A percentile compares a stretch with the other conserved stretches of the same genome.
phyloP scores from a whole-genome alignment of 2,888 invertebrate species.

The Pollenia amentaria region DNA sequence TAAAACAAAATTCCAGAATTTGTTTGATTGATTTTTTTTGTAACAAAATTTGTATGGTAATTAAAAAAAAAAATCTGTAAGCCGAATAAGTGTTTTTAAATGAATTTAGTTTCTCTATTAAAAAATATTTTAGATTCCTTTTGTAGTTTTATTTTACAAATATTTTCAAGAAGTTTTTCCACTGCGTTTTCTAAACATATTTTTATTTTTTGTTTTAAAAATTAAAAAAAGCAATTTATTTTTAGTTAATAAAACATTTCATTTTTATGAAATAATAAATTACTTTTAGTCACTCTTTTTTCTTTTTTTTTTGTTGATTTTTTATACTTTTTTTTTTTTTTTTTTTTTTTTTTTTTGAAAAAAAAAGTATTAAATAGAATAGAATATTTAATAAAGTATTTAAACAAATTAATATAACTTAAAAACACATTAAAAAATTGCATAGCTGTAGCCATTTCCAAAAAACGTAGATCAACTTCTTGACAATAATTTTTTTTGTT shows the following conservation, averaged over 20 bases:
- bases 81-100: constrained; percentile 61
- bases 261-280: constrained; percentile 62
- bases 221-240: constrained; percentile 67
- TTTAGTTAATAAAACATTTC: constrained; percentile 45
- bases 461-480: constrained; percentile 98
- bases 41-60: constrained; percentile 34
- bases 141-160: constrained; percentile 71
- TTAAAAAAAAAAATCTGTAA: constrained; percentile 36
- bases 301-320: constrained; percentile 67
- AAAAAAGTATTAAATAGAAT: constrained; percentile 26
- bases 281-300: constrained; percentile 71
- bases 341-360: constrained; percentile 46
- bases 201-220: constrained; percentile 67
- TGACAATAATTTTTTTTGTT: constrained; percentile 85
- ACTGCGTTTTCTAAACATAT: constrained; percentile 74
- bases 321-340: constrained; percentile 53
- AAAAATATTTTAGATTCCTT: constrained; percentile 36
- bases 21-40: constrained; percentile 13
- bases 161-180: constrained; percentile 85
- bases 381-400: constrained; percentile 63
- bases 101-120: constrained; percentile 39
- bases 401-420: constrained; percentile 61
- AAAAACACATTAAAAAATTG: constrained; percentile 81
- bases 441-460: constrained; percentile 89
- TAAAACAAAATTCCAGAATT: constrained; percentile 56